phyloP scores from a whole-genome alignment of 1,140 invertebrate genomes.

The Solenopsis invicta region DNA sequence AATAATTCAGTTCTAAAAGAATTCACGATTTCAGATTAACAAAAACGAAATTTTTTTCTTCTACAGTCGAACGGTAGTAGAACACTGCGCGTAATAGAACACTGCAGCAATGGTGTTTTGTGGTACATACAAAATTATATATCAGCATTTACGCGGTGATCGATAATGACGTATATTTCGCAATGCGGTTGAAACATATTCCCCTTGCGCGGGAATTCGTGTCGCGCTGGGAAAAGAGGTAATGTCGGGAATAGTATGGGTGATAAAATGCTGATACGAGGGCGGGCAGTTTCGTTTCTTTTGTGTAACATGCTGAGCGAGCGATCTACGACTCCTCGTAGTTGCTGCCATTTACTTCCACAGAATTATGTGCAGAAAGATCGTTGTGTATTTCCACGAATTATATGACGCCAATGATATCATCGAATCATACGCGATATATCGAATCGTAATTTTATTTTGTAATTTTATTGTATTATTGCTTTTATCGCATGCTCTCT shows the following conservation, averaged over 20 bases:
- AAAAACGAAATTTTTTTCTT: not conserved
- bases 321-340: conserved; percentile 34
- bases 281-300: conserved; percentile 45
- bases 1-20: not conserved
- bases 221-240: conserved; percentile 55
- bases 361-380: conserved; percentile 36
- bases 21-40: not conserved
- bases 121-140: conserved; percentile 28
- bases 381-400: not conserved
- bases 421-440: not conserved
- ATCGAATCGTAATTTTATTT: not conserved
- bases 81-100: not conserved
- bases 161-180: conserved; percentile 34
- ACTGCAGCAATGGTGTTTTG: not conserved
- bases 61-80: too few species aligned
- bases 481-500: not conserved
- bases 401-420: conserved; percentile 3
- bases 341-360: conserved; percentile 40
- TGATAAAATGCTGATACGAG: conserved; percentile 63
- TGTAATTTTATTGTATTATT: not conserved
- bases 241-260: conserved; percentile 59
- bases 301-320: conserved; percentile 50
- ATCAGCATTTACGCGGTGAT: conserved; percentile 18
- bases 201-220: conserved; percentile 36
- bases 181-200: conserved; percentile 48